Conservation (phyloP, 2,888 invertebrate species). For the Ommatoiulus sabulosus region DNA sequence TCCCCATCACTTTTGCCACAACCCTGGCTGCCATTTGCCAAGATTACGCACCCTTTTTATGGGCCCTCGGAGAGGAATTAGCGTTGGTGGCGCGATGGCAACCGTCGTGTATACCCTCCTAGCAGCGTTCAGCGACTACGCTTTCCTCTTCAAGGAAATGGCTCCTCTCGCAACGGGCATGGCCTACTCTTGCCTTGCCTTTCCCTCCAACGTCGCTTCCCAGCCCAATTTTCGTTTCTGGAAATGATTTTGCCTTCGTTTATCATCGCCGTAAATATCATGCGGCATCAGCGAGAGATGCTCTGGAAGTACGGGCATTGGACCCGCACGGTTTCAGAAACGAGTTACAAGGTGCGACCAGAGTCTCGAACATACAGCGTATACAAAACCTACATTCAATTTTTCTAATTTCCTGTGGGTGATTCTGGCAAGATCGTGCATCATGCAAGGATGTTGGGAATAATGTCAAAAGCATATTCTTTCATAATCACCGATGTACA, state of each 20-base stretch:
- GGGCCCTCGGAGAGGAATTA: conserved; percentile 40
- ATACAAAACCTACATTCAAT: too few species aligned
- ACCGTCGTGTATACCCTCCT: neutral
- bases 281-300: neutral
- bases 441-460: too few species aligned
- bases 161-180: neutral
- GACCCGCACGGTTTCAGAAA: too few species aligned
- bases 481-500: too few species aligned
- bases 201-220: neutral
- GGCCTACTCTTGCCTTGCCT: neutral
- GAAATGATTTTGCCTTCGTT: conserved; percentile 35
- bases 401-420: too few species aligned
- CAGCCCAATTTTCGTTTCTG: conserved; percentile 35
- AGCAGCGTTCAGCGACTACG: neutral
- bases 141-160: conserved; percentile 31
- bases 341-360: too few species aligned
- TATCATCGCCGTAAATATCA: conserved; percentile 36
- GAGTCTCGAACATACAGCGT: too few species aligned
- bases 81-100: conserved; percentile 30
- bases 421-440: too few species aligned
- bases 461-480: too few species aligned
- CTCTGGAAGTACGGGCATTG: conserved; percentile 2
- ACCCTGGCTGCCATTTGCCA: conserved; percentile 24
- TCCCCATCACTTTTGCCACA: conserved; percentile 43
- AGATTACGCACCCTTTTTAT: conserved; percentile 43